Base-by-base conservation (phyloP, 2,888 invertebrate species). In the Melangyna quadrimaculata region DNA sequence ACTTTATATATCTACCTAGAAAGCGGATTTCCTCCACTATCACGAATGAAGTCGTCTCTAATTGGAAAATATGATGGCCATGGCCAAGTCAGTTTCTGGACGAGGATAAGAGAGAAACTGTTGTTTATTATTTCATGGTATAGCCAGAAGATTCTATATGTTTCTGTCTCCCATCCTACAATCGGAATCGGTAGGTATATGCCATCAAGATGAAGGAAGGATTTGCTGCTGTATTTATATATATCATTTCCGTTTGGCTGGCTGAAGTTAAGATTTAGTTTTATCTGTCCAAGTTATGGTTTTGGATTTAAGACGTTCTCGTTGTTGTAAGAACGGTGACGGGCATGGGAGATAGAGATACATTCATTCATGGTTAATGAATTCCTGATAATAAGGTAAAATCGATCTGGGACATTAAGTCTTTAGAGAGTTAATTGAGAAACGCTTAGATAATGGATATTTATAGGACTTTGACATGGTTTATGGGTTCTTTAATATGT, bases 51-150 rank as follows among this genome's bases (percentile, higher is more conserved):
- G 74, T 63, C 69, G 71, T 63, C 55, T 65, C 73, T 86, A 81
- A 81, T 86, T 86, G 86, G 78, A 81, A 86, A 81, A 86, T 86
- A 86, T 86, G 86, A 86, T 73, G 81, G 79, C 69, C 40, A 86
- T 73, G 81, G 79, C 69, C 40, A 78, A 73, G 78, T 78, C 48
- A 24, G 69, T 37, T 45, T 43, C 53, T 32, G 61, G 24, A 43
- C 74, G 43, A 53, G 70, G 79, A 79, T 74, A 74, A 78, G 71
- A 45, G 69, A 51, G 57, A 29, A 19, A 71, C n/a, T 59, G 73
- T 78, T 78, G 74, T 83, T 79, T 79, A 84, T 84, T 70, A 29
- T 48, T 37, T 22, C 19, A 59, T 37, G 7, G 19, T n/a, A n/a
- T n/a, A n/a, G n/a, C n/a, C 57, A 35, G 19, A 29, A 32, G 35